These are phyloP conservation scores for Nasua narica DNA, from an alignment of 2,797 vertebrate species.

Conservation along the genomic window DNA sequence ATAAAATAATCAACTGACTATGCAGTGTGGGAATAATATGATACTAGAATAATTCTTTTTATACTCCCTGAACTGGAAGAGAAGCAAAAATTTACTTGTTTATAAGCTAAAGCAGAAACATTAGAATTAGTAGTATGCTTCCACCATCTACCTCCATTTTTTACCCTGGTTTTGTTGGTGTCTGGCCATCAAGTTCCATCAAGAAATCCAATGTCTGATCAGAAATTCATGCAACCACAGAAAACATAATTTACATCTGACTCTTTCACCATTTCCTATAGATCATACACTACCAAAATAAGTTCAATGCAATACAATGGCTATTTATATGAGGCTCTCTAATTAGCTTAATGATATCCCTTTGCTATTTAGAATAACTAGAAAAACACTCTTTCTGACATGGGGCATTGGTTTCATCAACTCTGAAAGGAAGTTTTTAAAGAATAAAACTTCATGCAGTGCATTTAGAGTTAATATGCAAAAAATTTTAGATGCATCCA, in stretches of 20 bases:
- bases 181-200: neutral
- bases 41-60: neutral
- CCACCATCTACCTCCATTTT: neutral
- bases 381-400: neutral
- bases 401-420: neutral
- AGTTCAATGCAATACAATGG: neutral
- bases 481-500: neutral
- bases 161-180: neutral
- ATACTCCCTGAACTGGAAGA: neutral
- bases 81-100: neutral
- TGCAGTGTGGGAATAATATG: neutral
- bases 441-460: neutral
- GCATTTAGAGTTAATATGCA: neutral
- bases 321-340: neutral
- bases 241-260: neutral
- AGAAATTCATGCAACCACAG: neutral
- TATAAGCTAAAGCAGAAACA: neutral
- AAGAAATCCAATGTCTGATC: neutral
- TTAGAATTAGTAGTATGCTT: neutral
- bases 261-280: neutral
- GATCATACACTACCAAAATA: neutral
- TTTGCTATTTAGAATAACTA: neutral
- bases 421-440: neutral
- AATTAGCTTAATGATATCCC: neutral
- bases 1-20: neutral